phyloP scores from a whole-genome alignment of 2,888 invertebrate species.

The Drosophila meridionalis region DNA sequence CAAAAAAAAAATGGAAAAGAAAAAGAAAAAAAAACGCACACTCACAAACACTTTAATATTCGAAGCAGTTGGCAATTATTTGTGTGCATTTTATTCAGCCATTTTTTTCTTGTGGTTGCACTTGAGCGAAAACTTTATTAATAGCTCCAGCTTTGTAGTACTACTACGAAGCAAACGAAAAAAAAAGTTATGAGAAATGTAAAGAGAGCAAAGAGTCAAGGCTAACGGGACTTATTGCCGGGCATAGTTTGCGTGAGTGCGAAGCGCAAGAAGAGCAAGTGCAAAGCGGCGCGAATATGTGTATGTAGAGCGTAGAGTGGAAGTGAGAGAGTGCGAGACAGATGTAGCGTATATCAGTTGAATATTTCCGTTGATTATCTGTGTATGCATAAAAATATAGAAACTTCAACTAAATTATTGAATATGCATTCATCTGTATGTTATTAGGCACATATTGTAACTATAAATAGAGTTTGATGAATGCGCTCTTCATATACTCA shows the following conservation, averaged over 20 bases:
- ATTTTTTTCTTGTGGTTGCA: slow-evolving; percentile 30
- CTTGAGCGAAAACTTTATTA: slow-evolving; percentile 47
- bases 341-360: background rate
- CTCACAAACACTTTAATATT: slow-evolving; percentile 8
- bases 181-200: slow-evolving; percentile 1
- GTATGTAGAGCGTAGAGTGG: background rate
- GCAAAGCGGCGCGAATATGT: background rate
- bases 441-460: background rate
- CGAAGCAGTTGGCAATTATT: slow-evolving; percentile 45
- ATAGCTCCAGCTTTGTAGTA: slow-evolving; percentile 19
- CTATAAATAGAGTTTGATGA: slow-evolving; percentile 2
- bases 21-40: background rate
- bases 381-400: background rate
- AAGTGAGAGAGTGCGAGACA: background rate
- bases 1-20: background rate
- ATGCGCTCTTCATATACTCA: background rate
- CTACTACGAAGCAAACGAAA: slow-evolving; percentile 5
- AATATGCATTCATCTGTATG: background rate
- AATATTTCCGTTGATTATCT: background rate
- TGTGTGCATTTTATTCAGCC: slow-evolving; percentile 34
- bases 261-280: background rate
- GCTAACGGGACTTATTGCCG: background rate
- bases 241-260: background rate
- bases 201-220: slow-evolving; percentile 8
- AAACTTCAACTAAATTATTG: background rate